Conservation (phyloP, 2,797 vertebrate genomes). For the Macroramphosus scolopax region DNA sequence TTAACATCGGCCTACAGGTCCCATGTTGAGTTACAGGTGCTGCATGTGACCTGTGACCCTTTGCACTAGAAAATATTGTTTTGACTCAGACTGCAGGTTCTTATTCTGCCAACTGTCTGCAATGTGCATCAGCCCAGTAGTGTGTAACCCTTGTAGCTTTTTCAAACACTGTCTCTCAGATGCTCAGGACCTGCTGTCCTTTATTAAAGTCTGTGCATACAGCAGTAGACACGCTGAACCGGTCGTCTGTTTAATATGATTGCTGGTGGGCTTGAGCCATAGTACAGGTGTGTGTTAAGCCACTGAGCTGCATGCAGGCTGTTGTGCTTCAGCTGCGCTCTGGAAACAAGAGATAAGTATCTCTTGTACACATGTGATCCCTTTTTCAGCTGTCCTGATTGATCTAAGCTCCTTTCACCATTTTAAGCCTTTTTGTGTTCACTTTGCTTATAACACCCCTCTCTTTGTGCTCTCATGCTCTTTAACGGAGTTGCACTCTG, state of each 20-base stretch:
- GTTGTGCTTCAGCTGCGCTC: slow-evolving; percentile 65
- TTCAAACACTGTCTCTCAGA: slow-evolving; percentile 4
- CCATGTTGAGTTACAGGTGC: slow-evolving; percentile 27
- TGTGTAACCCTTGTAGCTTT: slow-evolving; percentile 11
- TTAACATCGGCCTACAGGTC: slow-evolving; percentile 24
- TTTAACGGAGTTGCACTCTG: slow-evolving; percentile 63
- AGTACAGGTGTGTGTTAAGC: slow-evolving; percentile 75
- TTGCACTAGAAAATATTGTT: slow-evolving; percentile 22
- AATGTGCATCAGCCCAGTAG: slow-evolving; percentile 2
- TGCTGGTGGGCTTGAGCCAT: slow-evolving; percentile 64
- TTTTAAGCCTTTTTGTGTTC: slow-evolving; percentile 78
- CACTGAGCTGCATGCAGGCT: slow-evolving; percentile 69
- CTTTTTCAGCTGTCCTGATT: slow-evolving; percentile 77
- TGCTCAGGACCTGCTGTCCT: slow-evolving; percentile 28
- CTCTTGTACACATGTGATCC: slow-evolving; percentile 73
- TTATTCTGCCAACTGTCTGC: slow-evolving; percentile 16
- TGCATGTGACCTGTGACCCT: slow-evolving; percentile 4
- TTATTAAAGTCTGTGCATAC: slow-evolving; percentile 27
- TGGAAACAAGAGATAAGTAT: slow-evolving; percentile 75
- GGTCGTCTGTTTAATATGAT: slow-evolving; percentile 68
- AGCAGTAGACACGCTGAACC: slow-evolving; percentile 46
- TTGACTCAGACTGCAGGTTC: neutral
- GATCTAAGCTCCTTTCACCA: slow-evolving; percentile 77
- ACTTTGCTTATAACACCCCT: slow-evolving; percentile 68
- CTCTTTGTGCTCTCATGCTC: slow-evolving; percentile 58